Evolutionary conservation across 2,888 invertebrate genomes (phyloP), one percentile per base, ranked within the genome.

Genomic region (Amiota communis): DNA sequence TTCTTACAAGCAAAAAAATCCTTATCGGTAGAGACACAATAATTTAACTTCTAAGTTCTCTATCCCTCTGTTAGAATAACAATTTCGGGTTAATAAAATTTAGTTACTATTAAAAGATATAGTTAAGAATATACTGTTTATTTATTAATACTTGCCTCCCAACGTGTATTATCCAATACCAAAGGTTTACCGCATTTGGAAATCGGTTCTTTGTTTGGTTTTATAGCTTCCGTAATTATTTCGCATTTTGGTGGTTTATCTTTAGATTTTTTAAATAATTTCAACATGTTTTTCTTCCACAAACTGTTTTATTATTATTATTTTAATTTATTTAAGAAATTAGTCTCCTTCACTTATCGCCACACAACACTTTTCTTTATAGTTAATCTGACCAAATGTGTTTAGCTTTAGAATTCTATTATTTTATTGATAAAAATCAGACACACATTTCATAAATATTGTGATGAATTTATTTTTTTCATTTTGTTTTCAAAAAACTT

Each of bases 141-240:
- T 53, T n/a, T 47, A 51, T 8, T 23, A 23, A 48, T 88, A 89
- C 89, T 89, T 89, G 88, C 89, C 89, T 89, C 89, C 87, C 88
- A 88, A 71, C 89, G 85, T 68, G 83, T 79, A 76, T 88, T 87
- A 76, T 89, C 89, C 79, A 89, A 81, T 56, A 87, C 84, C 72
- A 89, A 81, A 13, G 87, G 84, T 74, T 87, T 89, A 78, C 89
- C 88, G 76, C 88, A 88, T 80, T 85, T 88, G 46, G 86, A 86
- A 65, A 85, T 76, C 61, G 82, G 81, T 77, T 63, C 83, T 70
- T 81, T 85, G 15, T 82, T 83, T 59, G 84, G 82, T 73, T 83
- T 86, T 59, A 59, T 17, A 36, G 83, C 80, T 64, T 86, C 86
- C 70, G 81, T 82, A 75, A 89, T 87, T 68, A 89, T 89, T 81